These are phyloP conservation scores for Polyploca ridens DNA, from an alignment of 2,888 invertebrate genomes.

Conservation along the genomic window DNA sequence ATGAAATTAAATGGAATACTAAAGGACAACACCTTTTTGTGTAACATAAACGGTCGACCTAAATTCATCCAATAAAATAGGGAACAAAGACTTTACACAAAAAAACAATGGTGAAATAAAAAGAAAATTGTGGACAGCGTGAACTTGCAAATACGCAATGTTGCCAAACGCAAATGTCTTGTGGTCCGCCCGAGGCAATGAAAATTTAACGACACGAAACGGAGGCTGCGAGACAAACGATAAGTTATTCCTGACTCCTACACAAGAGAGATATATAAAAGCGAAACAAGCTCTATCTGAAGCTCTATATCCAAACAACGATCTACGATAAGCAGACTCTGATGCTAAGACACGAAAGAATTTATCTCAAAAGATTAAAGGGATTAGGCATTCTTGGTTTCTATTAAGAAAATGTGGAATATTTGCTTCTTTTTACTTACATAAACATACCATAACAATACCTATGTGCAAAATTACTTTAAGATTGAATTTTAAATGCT, in stretches of 20 bases:
- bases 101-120: neutral
- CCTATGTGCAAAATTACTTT: neutral
- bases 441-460: neutral
- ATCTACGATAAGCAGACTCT: constrained; percentile 34
- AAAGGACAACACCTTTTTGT: too few relatives aligned
- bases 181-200: constrained; percentile 24
- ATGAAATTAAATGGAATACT: too few relatives aligned
- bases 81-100: neutral
- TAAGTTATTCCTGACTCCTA: constrained; percentile 31
- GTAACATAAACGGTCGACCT: neutral
- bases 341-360: constrained; percentile 23
- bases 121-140: neutral
- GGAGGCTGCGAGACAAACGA: constrained; percentile 22
- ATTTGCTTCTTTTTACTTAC: neutral
- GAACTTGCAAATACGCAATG: constrained; percentile 1
- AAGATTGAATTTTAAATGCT: neutral
- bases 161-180: constrained; percentile 19
- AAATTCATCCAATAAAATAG: neutral
- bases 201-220: constrained; percentile 27
- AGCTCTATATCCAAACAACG: constrained; percentile 28
- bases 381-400: constrained; percentile 26
- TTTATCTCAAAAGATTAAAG: constrained; percentile 35
- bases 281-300: constrained; percentile 27
- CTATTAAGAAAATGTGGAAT: constrained; percentile 6
- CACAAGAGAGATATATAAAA: constrained; percentile 20